Base-by-base conservation (phyloP, 92 coral and sea anemone genomes). In the Siderastrea radians region DNA sequence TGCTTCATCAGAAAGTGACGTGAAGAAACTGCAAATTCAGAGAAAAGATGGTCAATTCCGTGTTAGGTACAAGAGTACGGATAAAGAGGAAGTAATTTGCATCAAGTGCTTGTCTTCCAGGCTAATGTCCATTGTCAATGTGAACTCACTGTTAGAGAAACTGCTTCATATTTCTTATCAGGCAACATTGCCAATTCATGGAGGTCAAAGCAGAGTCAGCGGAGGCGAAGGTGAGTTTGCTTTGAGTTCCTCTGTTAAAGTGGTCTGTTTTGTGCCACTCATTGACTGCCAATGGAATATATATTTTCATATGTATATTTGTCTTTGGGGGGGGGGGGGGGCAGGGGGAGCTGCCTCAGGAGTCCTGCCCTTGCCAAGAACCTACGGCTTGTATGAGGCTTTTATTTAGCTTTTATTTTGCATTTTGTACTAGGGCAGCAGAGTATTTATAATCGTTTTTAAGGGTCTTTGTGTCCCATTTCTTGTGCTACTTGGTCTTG, bases 31-130 rank as follows among this genome's bases (percentile, higher is more conserved):
- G 91, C 92, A 80, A 51, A 89, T 91, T 75, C 99, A 91, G 90
- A 92, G 88, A 50, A 86, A 68, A 70, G 98, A 93, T 85, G 98
- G 98, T 68, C 93, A 93, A 91, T 97, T 97, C 84, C 93, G 96
- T 68, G 95, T 97, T 16, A 90, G 99, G 15, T 95, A 95, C 88
- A 97, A 97, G 71, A 97, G 99, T 75, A 97, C 99, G 5, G 99
- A 97, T 57, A 97, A 95, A 68, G 98, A 97, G 70, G 99, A 97
- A 67, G 91, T 93, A 49, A 94, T 97, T 15, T 96, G 91, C 80
- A 96, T 97, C 85, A 94, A 95, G 68, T 95, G 99, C 80, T 87
- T 97, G 73, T 97, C 99, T 44, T 91, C 92, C 88, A 93, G 89
- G 61, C 80, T 95, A 55, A 93, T 95, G 90, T 85, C 96, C 3